Percentiles rank a stretch among this genome's conserved stretches.
Conservation (phyloP, 2,113 vertebrate genomes). For the Tympanuchus pallidicinctus region DNA sequence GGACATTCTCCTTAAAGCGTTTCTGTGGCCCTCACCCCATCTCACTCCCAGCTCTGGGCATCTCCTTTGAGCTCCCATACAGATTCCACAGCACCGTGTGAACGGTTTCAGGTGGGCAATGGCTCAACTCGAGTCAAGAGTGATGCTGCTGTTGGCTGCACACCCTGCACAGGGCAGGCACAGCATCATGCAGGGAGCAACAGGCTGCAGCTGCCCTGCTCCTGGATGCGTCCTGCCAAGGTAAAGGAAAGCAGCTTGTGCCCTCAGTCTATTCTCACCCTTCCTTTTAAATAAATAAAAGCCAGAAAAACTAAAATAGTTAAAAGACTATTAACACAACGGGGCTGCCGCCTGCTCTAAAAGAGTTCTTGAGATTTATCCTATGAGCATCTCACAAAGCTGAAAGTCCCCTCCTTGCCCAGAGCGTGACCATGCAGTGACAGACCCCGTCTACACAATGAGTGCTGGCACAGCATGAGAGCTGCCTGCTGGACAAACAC, state of each 20-base stretch:
- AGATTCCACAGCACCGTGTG: background rate
- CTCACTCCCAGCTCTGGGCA: accelerated
- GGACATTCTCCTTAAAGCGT: background rate
- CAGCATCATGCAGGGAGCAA: accelerated
- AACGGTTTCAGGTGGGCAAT: background rate
- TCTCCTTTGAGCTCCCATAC: background rate
- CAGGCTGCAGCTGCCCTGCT: background rate
- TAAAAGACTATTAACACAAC: background rate
- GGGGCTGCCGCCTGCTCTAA: background rate
- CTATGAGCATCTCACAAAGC: accelerated
- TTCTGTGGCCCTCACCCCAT: background rate
- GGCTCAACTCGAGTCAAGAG: background rate
- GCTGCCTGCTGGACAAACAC: constrained; percentile 45
- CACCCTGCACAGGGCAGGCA: accelerated
- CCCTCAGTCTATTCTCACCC: background rate
- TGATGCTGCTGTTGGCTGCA: background rate
- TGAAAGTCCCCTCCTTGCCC: background rate
- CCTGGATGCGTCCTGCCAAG: background rate
- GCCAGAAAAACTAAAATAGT: background rate
- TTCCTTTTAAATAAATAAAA: background rate
- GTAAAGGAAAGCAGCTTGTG: background rate
- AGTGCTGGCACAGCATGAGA: background rate
- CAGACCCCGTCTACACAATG: accelerated
- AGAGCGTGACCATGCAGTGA: accelerated
- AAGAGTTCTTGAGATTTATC: background rate